Conservation (phyloP, 53 echinoderm and acorn worm genomes). For the Temnopleurus reevesii region DNA sequence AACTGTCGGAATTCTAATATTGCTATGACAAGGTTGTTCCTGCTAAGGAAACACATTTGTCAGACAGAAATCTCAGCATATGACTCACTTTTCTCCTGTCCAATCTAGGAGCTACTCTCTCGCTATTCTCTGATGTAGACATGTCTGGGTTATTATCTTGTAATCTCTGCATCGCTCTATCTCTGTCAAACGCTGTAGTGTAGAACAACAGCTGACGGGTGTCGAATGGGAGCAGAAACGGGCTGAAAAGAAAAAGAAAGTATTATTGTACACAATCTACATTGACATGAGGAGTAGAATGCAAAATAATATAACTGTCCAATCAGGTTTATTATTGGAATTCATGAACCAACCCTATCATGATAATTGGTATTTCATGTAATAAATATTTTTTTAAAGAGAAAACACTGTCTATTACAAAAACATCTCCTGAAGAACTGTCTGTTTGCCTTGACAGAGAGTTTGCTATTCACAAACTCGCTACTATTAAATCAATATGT, state of each 20-base stretch:
- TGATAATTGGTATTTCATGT: too few species aligned
- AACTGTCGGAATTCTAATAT: background rate
- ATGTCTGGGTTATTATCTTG: conserved; percentile 98
- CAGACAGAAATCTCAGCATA: too few species aligned
- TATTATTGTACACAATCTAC: background rate
- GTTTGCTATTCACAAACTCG: conserved; percentile 93
- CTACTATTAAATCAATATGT: too few species aligned
- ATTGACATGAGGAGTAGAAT: too few species aligned
- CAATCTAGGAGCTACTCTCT: conserved; percentile 91
- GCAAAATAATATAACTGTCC: too few species aligned
- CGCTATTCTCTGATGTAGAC: conserved; percentile 86
- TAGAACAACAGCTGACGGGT: conserved; percentile 98
- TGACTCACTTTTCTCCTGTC: conserved; percentile 88
- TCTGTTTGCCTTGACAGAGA: conserved; percentile 87
- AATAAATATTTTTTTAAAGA: too few species aligned
- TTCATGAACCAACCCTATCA: too few species aligned
- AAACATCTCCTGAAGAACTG: too few species aligned
- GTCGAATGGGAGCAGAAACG: conserved; percentile 97
- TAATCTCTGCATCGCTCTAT: conserved; percentile 97
- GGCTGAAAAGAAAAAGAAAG: conserved; percentile 60
- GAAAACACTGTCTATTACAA: too few species aligned
- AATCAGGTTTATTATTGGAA: too few species aligned
- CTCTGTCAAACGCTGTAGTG: conserved; percentile 96
- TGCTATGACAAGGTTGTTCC: too few species aligned
- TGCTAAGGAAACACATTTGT: too few species aligned